phyloP scores from a whole-genome alignment of 2,888 invertebrate genomes.

The Coenonympha glycerion region DNA sequence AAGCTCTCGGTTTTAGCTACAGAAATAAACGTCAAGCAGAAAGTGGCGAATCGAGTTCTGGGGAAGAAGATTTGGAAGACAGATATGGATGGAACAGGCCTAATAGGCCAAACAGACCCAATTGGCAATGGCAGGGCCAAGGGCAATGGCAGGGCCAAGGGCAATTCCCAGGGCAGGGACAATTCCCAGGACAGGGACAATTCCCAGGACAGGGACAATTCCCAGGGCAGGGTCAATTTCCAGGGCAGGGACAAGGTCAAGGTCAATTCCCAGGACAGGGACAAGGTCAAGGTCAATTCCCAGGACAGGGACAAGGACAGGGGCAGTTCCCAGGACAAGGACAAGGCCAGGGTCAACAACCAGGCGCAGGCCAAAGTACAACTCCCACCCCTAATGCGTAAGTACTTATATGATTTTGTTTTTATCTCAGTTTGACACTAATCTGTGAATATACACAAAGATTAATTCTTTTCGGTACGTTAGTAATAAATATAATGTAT shows the following conservation, averaged over 20 bases:
- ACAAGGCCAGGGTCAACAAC: not conserved
- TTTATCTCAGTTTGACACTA: no score
- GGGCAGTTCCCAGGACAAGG: conserved; percentile 6
- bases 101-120: conserved; percentile 1
- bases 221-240: conserved; percentile 9
- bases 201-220: conserved; percentile 2
- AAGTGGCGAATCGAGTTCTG: conserved; percentile 14
- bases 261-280: conserved; percentile 21
- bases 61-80: conserved; percentile 44
- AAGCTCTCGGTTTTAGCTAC: conserved; percentile 36
- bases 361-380: conserved; percentile 2
- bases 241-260: conserved; percentile 11
- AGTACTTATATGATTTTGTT: no score
- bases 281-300: not conserved
- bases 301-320: conserved; percentile 13
- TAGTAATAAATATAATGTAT: no score
- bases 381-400: conserved; percentile 8
- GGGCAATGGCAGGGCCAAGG: conserved; percentile 16
- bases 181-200: conserved; percentile 8
- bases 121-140: conserved; percentile 16
- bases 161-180: conserved; percentile 6
- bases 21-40: conserved; percentile 41
- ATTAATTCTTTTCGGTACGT: no score
- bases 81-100: conserved; percentile 43
- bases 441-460: no score